Percentiles rank a stretch among this genome's conserved stretches.
phyloP scores from a whole-genome alignment of 2,888 invertebrate genomes.

The Pammene aurita region DNA sequence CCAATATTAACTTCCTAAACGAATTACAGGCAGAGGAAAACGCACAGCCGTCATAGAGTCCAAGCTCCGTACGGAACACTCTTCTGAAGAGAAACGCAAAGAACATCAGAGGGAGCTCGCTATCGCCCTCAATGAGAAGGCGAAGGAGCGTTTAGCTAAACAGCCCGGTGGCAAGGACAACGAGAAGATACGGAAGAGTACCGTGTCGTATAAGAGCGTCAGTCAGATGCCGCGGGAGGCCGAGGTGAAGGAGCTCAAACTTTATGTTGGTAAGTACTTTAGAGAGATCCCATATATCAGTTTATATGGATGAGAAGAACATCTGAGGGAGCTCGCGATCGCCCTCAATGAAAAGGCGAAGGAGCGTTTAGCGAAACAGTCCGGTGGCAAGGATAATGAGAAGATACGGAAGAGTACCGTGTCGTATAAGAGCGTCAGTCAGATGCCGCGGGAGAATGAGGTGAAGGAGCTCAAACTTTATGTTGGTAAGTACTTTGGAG shows the following conservation, averaged over 20 bases:
- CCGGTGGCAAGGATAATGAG: conserved; percentile 92
- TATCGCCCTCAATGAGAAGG: conserved; percentile 94
- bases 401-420: conserved; percentile 97
- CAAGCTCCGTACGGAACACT: conserved; percentile 96
- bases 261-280: conserved; percentile 93
- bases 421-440: conserved; percentile 95
- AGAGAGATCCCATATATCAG: too few species aligned
- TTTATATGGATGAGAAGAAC: conserved; percentile 81
- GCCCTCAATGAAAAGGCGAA: conserved; percentile 96
- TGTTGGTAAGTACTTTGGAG: conserved; percentile 88
- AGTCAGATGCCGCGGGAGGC: conserved; percentile 96
- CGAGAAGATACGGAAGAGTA: conserved; percentile 96
- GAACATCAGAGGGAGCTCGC: conserved; percentile 98
- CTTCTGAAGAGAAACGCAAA: conserved; percentile 98
- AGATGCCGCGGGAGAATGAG: conserved; percentile 97
- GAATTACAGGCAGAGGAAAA: conserved; percentile 85
- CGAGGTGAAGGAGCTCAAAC: conserved; percentile 95
- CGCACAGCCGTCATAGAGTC: conserved; percentile 96
- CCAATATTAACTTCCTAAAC: neutral
- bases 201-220: conserved; percentile 95
- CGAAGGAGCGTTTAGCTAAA: conserved; percentile 95
- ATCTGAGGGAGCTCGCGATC: conserved; percentile 88
- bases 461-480: conserved; percentile 96
- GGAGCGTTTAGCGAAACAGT: conserved; percentile 94
- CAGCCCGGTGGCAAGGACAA: conserved; percentile 93